Conservation (phyloP, 1,140 invertebrate genomes). For the Drosophila sechellia region DNA sequence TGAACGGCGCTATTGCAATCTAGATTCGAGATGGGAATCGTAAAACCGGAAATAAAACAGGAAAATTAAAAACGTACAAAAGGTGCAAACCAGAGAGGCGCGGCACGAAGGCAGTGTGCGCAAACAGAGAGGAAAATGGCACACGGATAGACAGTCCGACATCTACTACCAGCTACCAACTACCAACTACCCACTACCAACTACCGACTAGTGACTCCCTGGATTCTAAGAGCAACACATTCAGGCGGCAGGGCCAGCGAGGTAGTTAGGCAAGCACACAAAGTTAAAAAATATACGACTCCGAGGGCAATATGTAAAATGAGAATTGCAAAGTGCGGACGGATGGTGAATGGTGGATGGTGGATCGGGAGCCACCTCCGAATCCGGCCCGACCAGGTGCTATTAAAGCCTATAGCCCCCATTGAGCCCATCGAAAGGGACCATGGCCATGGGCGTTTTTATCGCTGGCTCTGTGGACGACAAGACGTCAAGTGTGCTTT, state of each 20-base stretch:
- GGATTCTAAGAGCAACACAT: slow-evolving; percentile 57
- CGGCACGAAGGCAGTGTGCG: slow-evolving; percentile 55
- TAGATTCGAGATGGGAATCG: slow-evolving; percentile 83
- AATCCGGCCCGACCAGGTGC: slow-evolving; percentile 5
- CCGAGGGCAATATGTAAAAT: slow-evolving; percentile 81
- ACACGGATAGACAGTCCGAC: slow-evolving; percentile 57
- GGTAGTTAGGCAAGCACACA: slow-evolving; percentile 64
- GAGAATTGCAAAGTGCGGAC: slow-evolving; percentile 59
- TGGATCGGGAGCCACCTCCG: slow-evolving; percentile 4
- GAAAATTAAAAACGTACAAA: slow-evolving; percentile 85
- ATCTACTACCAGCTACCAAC: neutral
- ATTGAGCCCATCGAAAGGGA: neutral
- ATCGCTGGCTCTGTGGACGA: neutral
- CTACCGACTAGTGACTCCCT: neutral
- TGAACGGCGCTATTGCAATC: slow-evolving; percentile 67
- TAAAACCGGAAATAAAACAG: slow-evolving; percentile 85
- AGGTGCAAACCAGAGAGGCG: slow-evolving; percentile 74
- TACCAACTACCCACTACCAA: neutral
- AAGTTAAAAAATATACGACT: slow-evolving; percentile 66
- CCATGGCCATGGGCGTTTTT: neutral
- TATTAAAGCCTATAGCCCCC: slow-evolving; percentile 10
- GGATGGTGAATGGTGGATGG: neutral
- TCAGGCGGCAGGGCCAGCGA: slow-evolving; percentile 23
- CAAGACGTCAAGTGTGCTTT: neutral
- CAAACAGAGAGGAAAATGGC: slow-evolving; percentile 62